Percentiles rank a stretch among this genome's conserved stretches.
Evolutionary conservation across 2,888 invertebrate species (phyloP).

Genomic region (Cerastoderma edule): DNA sequence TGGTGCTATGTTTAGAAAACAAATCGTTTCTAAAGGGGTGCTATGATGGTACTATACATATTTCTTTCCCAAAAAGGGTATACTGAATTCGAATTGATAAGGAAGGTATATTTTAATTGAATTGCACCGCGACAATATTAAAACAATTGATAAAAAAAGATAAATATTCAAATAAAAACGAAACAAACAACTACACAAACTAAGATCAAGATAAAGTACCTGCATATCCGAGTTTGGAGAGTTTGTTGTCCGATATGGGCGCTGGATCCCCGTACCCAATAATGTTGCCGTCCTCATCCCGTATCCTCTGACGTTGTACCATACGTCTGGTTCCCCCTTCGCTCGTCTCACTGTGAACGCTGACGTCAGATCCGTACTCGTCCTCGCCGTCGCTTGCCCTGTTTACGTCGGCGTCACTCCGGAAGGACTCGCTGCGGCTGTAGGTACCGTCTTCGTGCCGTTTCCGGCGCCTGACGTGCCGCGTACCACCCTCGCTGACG

Average conservation of each 20-base stretch:
- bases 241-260: conserved; percentile 36
- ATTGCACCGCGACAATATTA: too few relatives aligned
- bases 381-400: conserved; percentile 27
- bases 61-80: too few relatives aligned
- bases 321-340: conserved; percentile 79
- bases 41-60: too few relatives aligned
- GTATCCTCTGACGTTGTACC: conserved; percentile 68
- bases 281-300: conserved; percentile 73
- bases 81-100: too few relatives aligned
- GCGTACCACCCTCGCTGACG: conserved; percentile 69
- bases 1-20: too few relatives aligned
- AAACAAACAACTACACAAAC: too few relatives aligned
- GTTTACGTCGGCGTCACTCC: conserved; percentile 34
- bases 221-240: conserved; percentile 14
- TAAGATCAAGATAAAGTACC: too few relatives aligned
- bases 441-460: conserved; percentile 70
- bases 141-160: too few relatives aligned
- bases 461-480: conserved; percentile 64
- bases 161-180: too few relatives aligned
- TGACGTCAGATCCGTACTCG: conserved; percentile 59
- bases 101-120: too few relatives aligned
- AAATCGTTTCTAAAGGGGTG: too few relatives aligned
- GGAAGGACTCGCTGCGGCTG: conserved; percentile 66
- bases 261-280: conserved; percentile 70
- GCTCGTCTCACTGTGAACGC: conserved; percentile 74